Evolutionary conservation across 2,888 invertebrate genomes (phyloP).

Genomic region (Lithophane socia): DNA sequence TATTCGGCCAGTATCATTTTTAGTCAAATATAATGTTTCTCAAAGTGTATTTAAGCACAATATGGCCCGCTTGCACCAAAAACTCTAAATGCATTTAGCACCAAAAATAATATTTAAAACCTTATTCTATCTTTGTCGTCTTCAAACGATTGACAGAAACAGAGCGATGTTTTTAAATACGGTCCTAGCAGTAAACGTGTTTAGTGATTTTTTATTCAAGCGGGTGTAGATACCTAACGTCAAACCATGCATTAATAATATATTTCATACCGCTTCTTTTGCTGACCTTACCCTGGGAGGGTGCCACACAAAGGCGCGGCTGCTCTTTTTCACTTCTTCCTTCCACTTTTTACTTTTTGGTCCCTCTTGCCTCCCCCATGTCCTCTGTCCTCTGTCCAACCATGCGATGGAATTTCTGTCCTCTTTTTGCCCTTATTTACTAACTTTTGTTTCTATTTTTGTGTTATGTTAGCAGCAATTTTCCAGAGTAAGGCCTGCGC

Average conservation of each 20-base stretch:
- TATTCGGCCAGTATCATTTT: not conserved
- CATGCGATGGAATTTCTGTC: slow-evolving; percentile 75
- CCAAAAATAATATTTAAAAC: not conserved
- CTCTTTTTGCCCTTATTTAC: slow-evolving; percentile 62
- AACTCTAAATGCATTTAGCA: not conserved
- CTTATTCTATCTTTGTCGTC: not conserved
- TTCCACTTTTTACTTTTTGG: slow-evolving; percentile 84
- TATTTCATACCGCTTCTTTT: slow-evolving; percentile 20
- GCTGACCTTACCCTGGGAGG: slow-evolving; percentile 70
- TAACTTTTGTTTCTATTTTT: slow-evolving; percentile 65
- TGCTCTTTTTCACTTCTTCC: slow-evolving; percentile 85
- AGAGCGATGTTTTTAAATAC: not conserved
- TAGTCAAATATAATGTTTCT: not conserved
- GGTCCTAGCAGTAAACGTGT: not conserved
- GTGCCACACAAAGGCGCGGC: slow-evolving; percentile 82
- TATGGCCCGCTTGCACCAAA: too few relatives aligned
- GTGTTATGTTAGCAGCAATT: slow-evolving; percentile 52
- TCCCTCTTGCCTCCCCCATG: slow-evolving; percentile 62
- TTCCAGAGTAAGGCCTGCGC: slow-evolving; percentile 52
- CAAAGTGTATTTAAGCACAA: not conserved
- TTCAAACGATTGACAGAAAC: not conserved
- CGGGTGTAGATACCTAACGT: not conserved
- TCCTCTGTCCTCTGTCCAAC: slow-evolving; percentile 73
- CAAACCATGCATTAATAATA: not conserved
- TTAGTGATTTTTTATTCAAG: too few relatives aligned